Conservation (phyloP, 2,113 vertebrate species). For the Crotalus horridus region DNA sequence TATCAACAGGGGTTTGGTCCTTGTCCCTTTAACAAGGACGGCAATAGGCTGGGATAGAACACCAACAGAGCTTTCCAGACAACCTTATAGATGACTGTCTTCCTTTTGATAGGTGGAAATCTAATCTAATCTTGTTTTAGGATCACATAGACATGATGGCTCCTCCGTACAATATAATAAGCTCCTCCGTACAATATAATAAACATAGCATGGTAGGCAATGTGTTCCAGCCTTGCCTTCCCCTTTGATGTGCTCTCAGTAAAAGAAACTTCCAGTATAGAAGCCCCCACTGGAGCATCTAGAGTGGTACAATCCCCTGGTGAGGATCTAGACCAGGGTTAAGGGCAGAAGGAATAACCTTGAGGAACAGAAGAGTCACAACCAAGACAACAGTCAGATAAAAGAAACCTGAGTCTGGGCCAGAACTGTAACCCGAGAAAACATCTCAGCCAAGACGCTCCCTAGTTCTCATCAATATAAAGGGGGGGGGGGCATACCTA, state of each 20-base stretch:
- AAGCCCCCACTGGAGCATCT: background rate
- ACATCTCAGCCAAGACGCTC: background rate
- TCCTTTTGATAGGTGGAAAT: background rate
- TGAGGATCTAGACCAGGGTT: background rate
- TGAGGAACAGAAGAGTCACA: background rate
- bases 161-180: background rate
- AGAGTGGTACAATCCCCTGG: background rate
- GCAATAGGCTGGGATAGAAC: too few relatives aligned
- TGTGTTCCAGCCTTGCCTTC: background rate
- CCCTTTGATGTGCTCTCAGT: background rate
- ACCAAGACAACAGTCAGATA: background rate
- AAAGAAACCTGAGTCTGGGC: background rate
- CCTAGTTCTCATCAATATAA: background rate
- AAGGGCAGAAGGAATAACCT: background rate
- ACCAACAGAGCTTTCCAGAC: background rate
- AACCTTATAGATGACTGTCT: background rate
- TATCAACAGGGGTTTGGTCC: too few relatives aligned
- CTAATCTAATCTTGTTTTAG: background rate
- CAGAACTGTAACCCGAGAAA: background rate
- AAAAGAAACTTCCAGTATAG: background rate
- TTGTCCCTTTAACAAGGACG: too few relatives aligned
- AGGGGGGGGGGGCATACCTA: background rate
- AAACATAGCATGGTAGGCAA: background rate
- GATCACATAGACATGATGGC: background rate
- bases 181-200: background rate